phyloP scores from a whole-genome alignment of 1,140 invertebrate species.

The Nephotettix cincticeps region DNA sequence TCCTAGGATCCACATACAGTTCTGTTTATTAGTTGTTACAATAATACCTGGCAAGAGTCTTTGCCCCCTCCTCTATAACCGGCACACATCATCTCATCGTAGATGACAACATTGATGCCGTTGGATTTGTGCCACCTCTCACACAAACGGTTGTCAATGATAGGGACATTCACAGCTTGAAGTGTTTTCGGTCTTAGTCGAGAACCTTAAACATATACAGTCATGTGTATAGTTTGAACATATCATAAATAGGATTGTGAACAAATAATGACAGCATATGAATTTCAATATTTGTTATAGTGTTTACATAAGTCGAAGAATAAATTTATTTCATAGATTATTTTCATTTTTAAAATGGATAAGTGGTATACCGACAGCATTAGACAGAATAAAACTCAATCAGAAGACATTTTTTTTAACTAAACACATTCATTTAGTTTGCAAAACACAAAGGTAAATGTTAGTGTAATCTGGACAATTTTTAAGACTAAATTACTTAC shows the following conservation, averaged over 20 bases:
- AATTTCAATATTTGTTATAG: no score
- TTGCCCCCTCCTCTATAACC: constrained; percentile 90
- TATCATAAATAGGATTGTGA: not conserved
- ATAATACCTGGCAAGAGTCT: constrained; percentile 71
- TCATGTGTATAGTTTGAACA: not conserved
- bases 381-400: no score
- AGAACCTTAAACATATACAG: constrained; percentile 62
- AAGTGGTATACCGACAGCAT: no score
- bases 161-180: constrained; percentile 90
- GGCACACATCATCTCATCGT: constrained; percentile 96
- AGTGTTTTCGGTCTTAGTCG: constrained; percentile 84
- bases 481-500: no score
- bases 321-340: no score
- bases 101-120: constrained; percentile 88
- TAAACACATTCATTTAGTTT: no score
- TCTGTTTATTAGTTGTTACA: no score
- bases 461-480: no score
- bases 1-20: no score
- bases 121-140: constrained; percentile 65
- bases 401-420: no score
- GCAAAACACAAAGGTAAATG: no score
- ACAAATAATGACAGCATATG: not conserved
- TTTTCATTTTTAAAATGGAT: no score
- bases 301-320: not conserved
- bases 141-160: constrained; percentile 84